These are phyloP conservation scores for Tetramorium bicarinatum DNA, from an alignment of 2,888 invertebrate species.

Conservation along the genomic window DNA sequence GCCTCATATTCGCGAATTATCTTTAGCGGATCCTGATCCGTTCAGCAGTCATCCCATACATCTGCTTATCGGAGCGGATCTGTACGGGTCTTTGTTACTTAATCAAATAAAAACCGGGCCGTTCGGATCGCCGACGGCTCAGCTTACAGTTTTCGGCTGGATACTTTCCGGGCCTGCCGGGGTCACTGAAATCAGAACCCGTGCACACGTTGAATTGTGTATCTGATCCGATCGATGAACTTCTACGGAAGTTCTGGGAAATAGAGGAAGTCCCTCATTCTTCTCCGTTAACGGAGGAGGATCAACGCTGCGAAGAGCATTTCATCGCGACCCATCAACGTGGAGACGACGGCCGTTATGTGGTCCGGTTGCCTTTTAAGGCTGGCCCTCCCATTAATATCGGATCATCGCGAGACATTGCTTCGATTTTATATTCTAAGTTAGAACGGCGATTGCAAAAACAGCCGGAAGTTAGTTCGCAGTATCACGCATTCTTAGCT, in stretches of 20 bases:
- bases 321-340: not conserved
- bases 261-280: not conserved
- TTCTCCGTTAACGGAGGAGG: not conserved
- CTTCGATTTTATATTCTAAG: not conserved
- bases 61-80: not conserved
- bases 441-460: not conserved
- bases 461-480: no score
- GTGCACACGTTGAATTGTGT: not conserved
- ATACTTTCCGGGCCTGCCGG: not conserved
- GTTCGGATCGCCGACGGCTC: not conserved
- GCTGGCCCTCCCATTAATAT: not conserved
- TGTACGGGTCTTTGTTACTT: not conserved
- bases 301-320: not conserved
- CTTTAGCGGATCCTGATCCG: not conserved
- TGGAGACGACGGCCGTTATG: not conserved
- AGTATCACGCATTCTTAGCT: rapidly evolving
- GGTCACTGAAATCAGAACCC: no score
- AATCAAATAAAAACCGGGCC: no score
- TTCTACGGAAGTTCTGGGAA: constrained; percentile 3
- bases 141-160: not conserved
- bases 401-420: no score
- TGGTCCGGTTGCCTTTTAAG: not conserved
- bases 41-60: not conserved
- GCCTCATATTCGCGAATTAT: not conserved
- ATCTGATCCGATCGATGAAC: not conserved